Evolutionary conservation across 2,888 invertebrate species (phyloP), one percentile per base, ranked within the genome.

Genomic region (Nemurella pictetii): DNA sequence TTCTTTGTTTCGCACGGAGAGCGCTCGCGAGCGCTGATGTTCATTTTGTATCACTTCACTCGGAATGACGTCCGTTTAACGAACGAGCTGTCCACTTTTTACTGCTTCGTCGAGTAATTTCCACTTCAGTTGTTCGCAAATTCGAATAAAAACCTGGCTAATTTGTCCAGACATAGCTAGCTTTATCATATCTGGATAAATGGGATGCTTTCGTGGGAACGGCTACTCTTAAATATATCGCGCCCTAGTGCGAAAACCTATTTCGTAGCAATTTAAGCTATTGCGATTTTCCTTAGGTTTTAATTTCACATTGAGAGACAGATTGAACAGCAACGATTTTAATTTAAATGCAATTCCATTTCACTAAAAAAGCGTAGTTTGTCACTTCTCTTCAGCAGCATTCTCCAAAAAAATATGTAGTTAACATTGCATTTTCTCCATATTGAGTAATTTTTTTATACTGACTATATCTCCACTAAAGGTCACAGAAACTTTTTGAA

Each of bases 81-180:
- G 75, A 75, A 75, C 75, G 75, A 75, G 75, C 75, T 75, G 75
- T 75, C 75, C 75, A 75, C 75, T 75, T 75, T 75, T 75, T 75
- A 20, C 26, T 75, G 75, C 75, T 75, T 75, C 75, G 75, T 75
- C 26, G 26, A 75, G 75, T 75, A 26, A 75, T 75, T 75, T 80
- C 32, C 35, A 35, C 80, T 80, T 35, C 32, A 80, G 80, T 80
- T 35, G 35, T 35, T 32, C n/a, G 80, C 30, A 80, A 25, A 35
- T 32, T 35, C 80, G 32, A 35, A 80, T 35, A 80, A 80, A 80
- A 80, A 75, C 25, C 35, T 32, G 80, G 36, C 36, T 80, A 32
- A 36, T 80, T 80, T 80, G 35, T 80, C 80, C 35, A 30, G 80
- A 80, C 80, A 75, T 28, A 12, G 20, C 55, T 55, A 12, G 55